Conservation (phyloP, 2,888 invertebrate genomes). For the Drosophila suboccidentalis region DNA sequence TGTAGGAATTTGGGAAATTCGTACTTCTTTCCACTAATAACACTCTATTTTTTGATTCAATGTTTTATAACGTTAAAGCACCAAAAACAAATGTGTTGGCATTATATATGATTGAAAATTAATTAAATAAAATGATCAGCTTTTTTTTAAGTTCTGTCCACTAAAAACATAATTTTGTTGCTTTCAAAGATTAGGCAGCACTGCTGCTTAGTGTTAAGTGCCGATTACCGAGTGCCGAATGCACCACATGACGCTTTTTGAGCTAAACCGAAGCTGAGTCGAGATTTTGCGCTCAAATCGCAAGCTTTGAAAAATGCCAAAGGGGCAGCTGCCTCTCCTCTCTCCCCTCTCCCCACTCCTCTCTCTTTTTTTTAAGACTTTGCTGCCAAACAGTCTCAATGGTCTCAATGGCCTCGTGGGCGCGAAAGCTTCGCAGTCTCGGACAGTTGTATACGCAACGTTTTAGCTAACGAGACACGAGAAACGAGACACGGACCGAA, state of each 20-base stretch:
- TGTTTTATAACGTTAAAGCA: too few relatives aligned
- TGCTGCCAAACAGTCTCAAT: constrained; percentile 64
- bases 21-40: too few relatives aligned
- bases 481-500: constrained; percentile 64
- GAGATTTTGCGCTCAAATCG: constrained; percentile 53
- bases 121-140: too few relatives aligned
- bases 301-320: constrained; percentile 32
- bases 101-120: too few relatives aligned
- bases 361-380: background rate
- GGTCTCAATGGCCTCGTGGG: constrained; percentile 68
- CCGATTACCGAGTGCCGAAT: constrained; percentile 26
- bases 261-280: constrained; percentile 63
- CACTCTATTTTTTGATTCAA: too few relatives aligned
- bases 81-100: too few relatives aligned
- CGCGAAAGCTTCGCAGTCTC: constrained; percentile 80
- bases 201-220: constrained; percentile 8
- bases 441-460: constrained; percentile 84
- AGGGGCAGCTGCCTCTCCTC: constrained; percentile 3
- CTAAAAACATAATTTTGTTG: too few relatives aligned
- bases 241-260: constrained; percentile 49
- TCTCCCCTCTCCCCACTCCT: background rate
- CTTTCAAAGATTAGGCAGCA: background rate
- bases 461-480: constrained; percentile 79
- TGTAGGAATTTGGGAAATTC: too few relatives aligned
- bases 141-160: too few relatives aligned